These are phyloP conservation scores for Tenthredo notha DNA, from an alignment of 2,888 invertebrate genomes.

Conservation along the genomic window DNA sequence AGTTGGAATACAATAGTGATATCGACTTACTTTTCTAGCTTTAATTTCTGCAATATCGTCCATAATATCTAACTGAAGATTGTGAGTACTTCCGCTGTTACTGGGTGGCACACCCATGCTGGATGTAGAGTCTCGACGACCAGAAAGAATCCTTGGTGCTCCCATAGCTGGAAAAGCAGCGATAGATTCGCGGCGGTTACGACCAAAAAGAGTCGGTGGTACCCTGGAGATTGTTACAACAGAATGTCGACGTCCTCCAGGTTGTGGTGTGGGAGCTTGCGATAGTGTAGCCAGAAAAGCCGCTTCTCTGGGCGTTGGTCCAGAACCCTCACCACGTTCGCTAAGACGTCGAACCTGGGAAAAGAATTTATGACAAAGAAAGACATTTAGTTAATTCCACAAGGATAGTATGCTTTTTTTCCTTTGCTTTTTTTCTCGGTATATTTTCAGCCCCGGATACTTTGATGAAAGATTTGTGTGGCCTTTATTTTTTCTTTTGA, in stretches of 20 bases:
- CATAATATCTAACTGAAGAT: slow-evolving; percentile 92
- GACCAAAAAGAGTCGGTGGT: slow-evolving; percentile 88
- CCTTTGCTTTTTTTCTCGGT: neutral
- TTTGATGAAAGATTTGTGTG: neutral
- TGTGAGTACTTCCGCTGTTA: slow-evolving; percentile 90
- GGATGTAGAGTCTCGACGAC: slow-evolving; percentile 78
- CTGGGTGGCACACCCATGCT: slow-evolving; percentile 85
- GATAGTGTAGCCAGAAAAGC: slow-evolving; percentile 91
- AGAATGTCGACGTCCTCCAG: slow-evolving; percentile 90
- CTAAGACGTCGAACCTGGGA: slow-evolving; percentile 87
- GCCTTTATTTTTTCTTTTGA: neutral
- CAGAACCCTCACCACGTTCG: slow-evolving; percentile 88
- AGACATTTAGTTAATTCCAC: neutral
- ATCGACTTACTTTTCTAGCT: slow-evolving; percentile 82
- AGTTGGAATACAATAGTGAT: neutral
- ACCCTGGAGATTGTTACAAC: slow-evolving; percentile 93
- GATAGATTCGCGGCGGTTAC: slow-evolving; percentile 89
- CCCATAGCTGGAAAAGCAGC: slow-evolving; percentile 85
- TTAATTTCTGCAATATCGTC: slow-evolving; percentile 87
- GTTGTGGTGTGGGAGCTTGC: slow-evolving; percentile 85
- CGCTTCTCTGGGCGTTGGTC: slow-evolving; percentile 88
- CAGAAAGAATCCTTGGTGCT: slow-evolving; percentile 78
- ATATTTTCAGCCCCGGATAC: neutral
- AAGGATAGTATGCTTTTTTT: neutral
- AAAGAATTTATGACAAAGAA: neutral